A percentile compares a stretch with the other conserved stretches of the same genome.
These are phyloP conservation scores for Hecatera dysodea DNA, from an alignment of 2,888 invertebrate species.

Conservation along the genomic window DNA sequence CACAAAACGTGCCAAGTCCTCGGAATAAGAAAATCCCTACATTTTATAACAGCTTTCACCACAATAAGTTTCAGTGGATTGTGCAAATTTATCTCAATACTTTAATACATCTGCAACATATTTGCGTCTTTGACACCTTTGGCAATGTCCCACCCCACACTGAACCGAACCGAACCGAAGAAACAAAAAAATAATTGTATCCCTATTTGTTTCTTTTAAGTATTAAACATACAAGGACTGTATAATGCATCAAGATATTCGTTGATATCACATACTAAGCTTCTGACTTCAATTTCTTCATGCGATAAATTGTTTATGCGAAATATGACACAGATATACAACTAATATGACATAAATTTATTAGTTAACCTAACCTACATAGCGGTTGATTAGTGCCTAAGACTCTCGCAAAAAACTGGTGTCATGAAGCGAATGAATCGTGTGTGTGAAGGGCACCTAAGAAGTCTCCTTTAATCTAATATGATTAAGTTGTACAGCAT, in stretches of 20 bases:
- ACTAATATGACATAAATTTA: constrained; percentile 60
- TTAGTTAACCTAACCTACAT: constrained; percentile 56
- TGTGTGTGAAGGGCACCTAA: constrained; percentile 51
- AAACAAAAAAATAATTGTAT: constrained; percentile 1
- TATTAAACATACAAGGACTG: constrained; percentile 1
- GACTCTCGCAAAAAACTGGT: constrained; percentile 56
- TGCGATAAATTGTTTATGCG: constrained; percentile 60
- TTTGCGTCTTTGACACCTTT: constrained; percentile 22
- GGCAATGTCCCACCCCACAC: constrained; percentile 23
- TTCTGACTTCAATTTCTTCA: constrained; percentile 52
- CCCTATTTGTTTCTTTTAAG: constrained; percentile 5
- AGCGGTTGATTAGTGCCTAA: constrained; percentile 54
- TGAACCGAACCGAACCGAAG: constrained; percentile 2
- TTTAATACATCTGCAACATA: constrained; percentile 3
- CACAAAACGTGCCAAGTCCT: constrained; percentile 23
- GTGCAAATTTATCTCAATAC: background rate
- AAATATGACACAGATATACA: constrained; percentile 63
- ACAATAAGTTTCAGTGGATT: background rate
- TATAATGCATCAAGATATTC: constrained; percentile 29
- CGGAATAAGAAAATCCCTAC: constrained; percentile 5
- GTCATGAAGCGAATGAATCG: constrained; percentile 41
- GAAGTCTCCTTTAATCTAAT: constrained; percentile 50
- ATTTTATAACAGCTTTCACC: constrained; percentile 4
- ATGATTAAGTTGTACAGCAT: constrained; percentile 55
- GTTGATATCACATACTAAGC: constrained; percentile 37